Base-by-base conservation (phyloP, 2,888 invertebrate genomes). In the Rhabditophanes sp. region DNA sequence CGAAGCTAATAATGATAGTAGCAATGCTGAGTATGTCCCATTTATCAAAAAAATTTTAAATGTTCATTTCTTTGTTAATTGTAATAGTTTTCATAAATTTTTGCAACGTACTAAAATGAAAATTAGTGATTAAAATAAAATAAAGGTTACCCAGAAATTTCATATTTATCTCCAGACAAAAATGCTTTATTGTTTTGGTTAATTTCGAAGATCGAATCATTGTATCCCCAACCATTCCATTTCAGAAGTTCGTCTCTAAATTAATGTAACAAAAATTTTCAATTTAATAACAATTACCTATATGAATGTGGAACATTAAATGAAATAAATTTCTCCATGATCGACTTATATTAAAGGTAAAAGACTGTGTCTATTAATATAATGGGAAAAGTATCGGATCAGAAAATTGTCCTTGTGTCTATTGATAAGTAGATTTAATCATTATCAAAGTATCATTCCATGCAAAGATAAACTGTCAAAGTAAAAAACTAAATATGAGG, bases 191-290 rank as follows among this genome's bases (percentile, higher is more conserved):
- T 70, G 42, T 69, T 57, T 15, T 46, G 37, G 37, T 77, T 70
- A 4, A 80, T 65, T 32, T 74, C 67, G 67, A 96, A 93, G 67
- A 76, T 75, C 0, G 88, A 83, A 68, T 93, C 90, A 47, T 79
- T 80, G 73, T 90, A 96, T n/a, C 96, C 96, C 96, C 96, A 96
- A 15, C 96, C 96, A 70, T 90, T 87, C 93, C 93, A 93, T 72
- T 87, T 90, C 31, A 93, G 71, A 9, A 47, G 48, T 16, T 41
- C 37, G 33, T 63, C 63, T 14, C 63, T 60, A 39, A 33, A 56
- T 43, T 32, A 30, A 21, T 35, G 14, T 1, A 4, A n/a, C 20
- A 16, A 9, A 11, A 1, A 11, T 24, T 5, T 32, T 9, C n/a
- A n/a, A n/a, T n/a, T 11, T 17, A 15, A 4, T 11, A 27, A n/a